Evolutionary conservation across 2,113 vertebrate genomes (phyloP), one percentile per base, ranked within the genome.

Genomic region (Dipodomys merriami): DNA sequence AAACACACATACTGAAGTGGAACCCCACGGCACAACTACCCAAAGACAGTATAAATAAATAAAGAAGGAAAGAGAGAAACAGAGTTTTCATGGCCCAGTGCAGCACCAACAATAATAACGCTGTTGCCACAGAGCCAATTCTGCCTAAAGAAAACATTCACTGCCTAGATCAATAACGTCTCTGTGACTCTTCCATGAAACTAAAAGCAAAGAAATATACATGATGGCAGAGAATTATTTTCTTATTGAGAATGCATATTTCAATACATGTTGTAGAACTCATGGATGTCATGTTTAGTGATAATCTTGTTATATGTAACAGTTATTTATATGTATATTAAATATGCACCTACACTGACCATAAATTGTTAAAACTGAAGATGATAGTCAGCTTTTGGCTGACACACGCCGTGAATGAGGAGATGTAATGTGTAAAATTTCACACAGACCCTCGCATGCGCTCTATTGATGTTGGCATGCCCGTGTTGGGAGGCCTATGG

Each of bases 331-430:
- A 64, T 39, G 39, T 53, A 57, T 33, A 53, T 44, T 23, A 67
- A 8, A 49, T 68, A 23, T 5, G 65, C 25, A 29, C 30, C 4
- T 39, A 49, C 57, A 29, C 29, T n/a, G 15, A 86, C 35, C 46
- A 79, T 29, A 46, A 20, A 19, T 80, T 39, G 30, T 35, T 72
- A 81, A 39, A 9, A 12, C 29, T 82, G 87, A 93, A 74, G 10
- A 27, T 82, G 25, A 27, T 88, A 84, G 23, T 35, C 22, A 96
- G 53, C 25, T 94, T 88, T 49, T 74, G 81, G 71, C 96, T 82
- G 73, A 95, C 69, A 96, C 83, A 76, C 80, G 88, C 89, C 96
- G 96, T 89, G 46, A 85, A 93, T 74, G 83, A 89, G 44, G 44
- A 23, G 93, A 79, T 67, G 11, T 15, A 79, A 83, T 93, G 89